phyloP scores from a whole-genome alignment of 2,888 invertebrate genomes.

The Drosophila leonis region DNA sequence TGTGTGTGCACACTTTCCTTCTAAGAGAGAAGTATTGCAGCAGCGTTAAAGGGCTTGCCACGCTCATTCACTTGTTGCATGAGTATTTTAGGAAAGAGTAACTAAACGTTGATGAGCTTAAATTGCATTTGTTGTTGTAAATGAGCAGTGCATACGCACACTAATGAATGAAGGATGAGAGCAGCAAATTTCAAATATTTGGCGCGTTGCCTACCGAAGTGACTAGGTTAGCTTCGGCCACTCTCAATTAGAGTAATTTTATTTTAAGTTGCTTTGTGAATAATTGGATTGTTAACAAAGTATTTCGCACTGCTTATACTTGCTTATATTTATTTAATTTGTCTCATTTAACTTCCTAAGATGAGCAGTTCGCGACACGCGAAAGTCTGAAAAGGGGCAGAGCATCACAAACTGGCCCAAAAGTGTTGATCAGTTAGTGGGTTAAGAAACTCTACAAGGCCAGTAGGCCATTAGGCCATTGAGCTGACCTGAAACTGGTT shows the following conservation, averaged over 20 bases:
- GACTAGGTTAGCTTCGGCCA: background rate
- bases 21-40: background rate
- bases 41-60: background rate
- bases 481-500: slow-evolving; percentile 32
- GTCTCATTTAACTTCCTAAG: background rate
- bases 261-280: background rate
- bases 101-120: background rate
- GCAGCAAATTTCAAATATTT: background rate
- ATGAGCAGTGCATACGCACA: background rate
- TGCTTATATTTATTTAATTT: background rate
- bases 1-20: background rate
- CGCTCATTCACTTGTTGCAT: background rate
- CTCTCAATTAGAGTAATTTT: background rate
- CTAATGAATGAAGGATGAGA: background rate
- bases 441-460: slow-evolving; percentile 31
- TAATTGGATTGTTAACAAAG: background rate
- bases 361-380: background rate
- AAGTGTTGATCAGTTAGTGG: slow-evolving; percentile 1
- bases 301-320: background rate
- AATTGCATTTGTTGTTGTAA: background rate
- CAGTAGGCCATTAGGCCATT: slow-evolving; percentile 15
- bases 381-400: slow-evolving; percentile 1
- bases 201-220: background rate
- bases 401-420: background rate
- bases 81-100: background rate